These are phyloP conservation scores for Sylvicapra grimmia DNA, from an alignment of 2,113 vertebrate species.

Conservation along the genomic window DNA sequence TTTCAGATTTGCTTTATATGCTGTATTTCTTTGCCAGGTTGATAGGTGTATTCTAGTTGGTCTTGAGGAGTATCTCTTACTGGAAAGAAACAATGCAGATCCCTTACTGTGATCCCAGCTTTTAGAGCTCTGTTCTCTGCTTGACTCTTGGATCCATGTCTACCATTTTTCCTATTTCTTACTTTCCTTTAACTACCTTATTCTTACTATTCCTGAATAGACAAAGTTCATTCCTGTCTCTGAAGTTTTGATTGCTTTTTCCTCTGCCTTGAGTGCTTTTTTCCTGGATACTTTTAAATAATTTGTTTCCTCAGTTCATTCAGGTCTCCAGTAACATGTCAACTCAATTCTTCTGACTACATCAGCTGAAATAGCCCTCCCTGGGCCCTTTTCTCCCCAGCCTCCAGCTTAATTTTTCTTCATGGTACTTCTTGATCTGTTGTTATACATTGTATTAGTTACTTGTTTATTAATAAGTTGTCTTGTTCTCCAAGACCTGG, in stretches of 20 bases:
- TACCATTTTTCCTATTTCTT: background rate
- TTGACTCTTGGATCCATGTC: background rate
- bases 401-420: background rate
- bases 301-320: slow-evolving; percentile 4
- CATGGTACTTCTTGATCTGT: background rate
- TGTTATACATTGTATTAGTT: background rate
- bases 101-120: background rate
- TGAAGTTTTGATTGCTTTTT: background rate
- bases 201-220: background rate
- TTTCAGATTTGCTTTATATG: background rate
- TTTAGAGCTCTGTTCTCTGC: background rate
- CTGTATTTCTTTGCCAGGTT: background rate
- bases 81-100: background rate
- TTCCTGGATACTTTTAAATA: background rate
- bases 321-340: background rate
- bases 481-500: background rate
- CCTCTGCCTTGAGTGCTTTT: background rate
- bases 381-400: background rate
- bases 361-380: background rate
- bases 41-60: background rate
- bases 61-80: background rate
- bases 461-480: background rate
- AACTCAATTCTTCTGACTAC: background rate
- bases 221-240: background rate
- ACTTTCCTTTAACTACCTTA: background rate